phyloP scores from a whole-genome alignment of 2,888 invertebrate species.

The Hedya salicella region DNA sequence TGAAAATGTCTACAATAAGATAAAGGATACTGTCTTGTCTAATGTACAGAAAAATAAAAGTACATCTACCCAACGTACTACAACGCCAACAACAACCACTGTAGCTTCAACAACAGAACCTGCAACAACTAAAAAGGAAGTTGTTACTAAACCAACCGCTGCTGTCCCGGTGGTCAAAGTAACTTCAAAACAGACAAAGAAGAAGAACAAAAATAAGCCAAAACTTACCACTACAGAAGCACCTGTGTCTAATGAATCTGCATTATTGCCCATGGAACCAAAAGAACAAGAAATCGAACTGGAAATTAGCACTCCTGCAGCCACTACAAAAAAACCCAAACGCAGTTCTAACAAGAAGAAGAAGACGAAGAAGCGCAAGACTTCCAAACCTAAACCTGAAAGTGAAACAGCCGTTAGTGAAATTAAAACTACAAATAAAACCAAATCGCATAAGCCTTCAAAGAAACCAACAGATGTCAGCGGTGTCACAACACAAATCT shows the following conservation, averaged over 20 bases:
- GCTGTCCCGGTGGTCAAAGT: slow-evolving; percentile 56
- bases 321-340: slow-evolving; percentile 80
- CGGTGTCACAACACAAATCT: slow-evolving; percentile 89
- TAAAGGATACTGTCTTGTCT: slow-evolving; percentile 86
- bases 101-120: slow-evolving; percentile 58
- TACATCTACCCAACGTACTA: slow-evolving; percentile 56
- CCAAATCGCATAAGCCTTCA: slow-evolving; percentile 71
- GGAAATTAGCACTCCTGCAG: slow-evolving; percentile 77
- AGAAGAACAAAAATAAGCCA: slow-evolving; percentile 73
- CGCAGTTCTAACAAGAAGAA: slow-evolving; percentile 79
- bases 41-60: slow-evolving; percentile 82
- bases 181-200: slow-evolving; percentile 70
- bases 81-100: slow-evolving; percentile 58
- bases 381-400: slow-evolving; percentile 72
- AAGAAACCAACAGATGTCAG: slow-evolving; percentile 70
- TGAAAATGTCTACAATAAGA: slow-evolving; percentile 84
- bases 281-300: slow-evolving; percentile 81
- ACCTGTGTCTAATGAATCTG: slow-evolving; percentile 67
- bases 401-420: slow-evolving; percentile 62
- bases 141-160: slow-evolving; percentile 57
- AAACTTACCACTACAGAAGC: slow-evolving; percentile 63
- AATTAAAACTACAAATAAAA: slow-evolving; percentile 83
- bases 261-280: slow-evolving; percentile 76
- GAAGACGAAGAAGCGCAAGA: slow-evolving; percentile 86
- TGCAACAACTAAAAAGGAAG: slow-evolving; percentile 61